Evolutionary conservation across 1,140 invertebrate genomes (phyloP).

Genomic region (Lamellibrachia luymesi): DNA sequence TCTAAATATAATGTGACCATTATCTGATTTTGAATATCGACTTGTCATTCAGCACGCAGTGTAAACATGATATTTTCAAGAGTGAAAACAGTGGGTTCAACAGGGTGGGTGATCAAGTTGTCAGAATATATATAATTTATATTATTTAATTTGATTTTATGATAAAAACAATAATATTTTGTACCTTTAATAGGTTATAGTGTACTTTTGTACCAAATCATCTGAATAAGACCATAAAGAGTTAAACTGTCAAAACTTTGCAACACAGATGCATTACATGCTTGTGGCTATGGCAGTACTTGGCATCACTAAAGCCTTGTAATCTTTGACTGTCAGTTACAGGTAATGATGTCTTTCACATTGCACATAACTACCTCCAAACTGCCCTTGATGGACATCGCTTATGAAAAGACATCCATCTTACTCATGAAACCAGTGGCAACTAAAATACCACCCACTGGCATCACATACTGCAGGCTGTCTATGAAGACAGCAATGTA

Average conservation of each 20-base stretch:
- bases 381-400: neutral
- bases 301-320: neutral
- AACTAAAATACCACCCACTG: neutral
- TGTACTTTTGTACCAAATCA: neutral
- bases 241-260: neutral
- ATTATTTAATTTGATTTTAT: neutral
- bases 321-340: neutral
- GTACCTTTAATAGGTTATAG: neutral
- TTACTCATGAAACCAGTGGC: neutral
- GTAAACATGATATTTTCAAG: too few relatives aligned
- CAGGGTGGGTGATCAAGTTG: neutral
- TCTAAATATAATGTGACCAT: neutral
- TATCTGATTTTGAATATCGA: neutral
- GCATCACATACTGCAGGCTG: neutral
- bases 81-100: too few relatives aligned
- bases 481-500: neutral
- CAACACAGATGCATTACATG: neutral
- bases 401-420: neutral
- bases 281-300: neutral
- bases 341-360: neutral
- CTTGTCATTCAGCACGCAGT: too few relatives aligned
- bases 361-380: neutral
- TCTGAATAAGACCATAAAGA: neutral
- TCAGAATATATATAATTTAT: neutral
- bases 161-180: neutral